Percentiles rank a stretch among this genome's conserved stretches.
Evolutionary conservation across 2,888 invertebrate species (phyloP).

Genomic region (Pinctada fucata): DNA sequence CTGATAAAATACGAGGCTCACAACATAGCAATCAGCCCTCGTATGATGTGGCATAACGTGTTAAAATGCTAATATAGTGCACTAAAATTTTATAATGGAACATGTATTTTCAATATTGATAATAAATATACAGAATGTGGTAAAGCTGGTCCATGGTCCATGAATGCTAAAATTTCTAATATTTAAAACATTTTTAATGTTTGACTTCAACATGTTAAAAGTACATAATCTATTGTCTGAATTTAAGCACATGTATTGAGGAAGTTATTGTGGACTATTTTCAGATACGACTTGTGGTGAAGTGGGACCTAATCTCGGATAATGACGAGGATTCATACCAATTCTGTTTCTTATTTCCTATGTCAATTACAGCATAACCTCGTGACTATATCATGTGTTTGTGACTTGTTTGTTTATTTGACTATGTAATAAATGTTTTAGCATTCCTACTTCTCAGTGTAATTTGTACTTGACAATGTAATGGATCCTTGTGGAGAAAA

Average conservation of each 20-base stretch:
- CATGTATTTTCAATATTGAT: too few species aligned
- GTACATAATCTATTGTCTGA: neutral
- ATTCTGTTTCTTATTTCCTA: conserved; percentile 41
- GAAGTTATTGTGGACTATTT: neutral
- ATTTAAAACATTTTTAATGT: too few species aligned
- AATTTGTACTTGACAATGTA: neutral
- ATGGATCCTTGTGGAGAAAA: too few species aligned
- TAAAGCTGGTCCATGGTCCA: too few species aligned
- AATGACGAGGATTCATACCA: conserved; percentile 18
- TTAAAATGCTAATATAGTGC: too few species aligned
- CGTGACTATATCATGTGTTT: neutral
- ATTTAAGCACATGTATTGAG: neutral
- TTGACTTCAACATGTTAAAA: too few species aligned
- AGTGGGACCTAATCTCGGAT: conserved; percentile 36
- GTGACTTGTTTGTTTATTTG: neutral
- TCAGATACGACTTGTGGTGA: conserved; percentile 35
- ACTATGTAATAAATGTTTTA: neutral
- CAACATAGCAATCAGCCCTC: too few species aligned
- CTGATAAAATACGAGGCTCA: too few species aligned
- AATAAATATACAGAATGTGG: too few species aligned
- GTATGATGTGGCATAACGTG: too few species aligned
- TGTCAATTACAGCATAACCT: conserved; percentile 24
- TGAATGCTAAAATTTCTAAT: too few species aligned
- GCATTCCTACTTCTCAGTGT: neutral
- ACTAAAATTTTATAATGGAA: too few species aligned